phyloP scores from a whole-genome alignment of 92 coral and sea anemone species.

The Epizoanthus ramosus region DNA sequence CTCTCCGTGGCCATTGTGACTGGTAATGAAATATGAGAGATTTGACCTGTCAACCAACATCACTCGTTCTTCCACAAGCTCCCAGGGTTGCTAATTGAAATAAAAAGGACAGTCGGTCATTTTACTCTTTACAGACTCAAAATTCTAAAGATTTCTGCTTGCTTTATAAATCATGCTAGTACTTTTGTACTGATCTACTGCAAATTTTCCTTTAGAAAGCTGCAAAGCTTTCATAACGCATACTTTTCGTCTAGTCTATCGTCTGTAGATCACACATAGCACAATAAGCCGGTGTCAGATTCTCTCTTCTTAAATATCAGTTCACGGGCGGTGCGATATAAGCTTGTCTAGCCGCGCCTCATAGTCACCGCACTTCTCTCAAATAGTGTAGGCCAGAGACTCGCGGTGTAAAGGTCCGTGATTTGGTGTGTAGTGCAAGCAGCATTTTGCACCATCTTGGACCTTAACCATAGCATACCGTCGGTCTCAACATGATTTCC shows the following conservation, averaged over 20 bases:
- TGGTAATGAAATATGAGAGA: conserved; percentile 28
- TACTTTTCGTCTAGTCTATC: conserved; percentile 42
- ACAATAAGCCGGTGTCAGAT: conserved; percentile 45
- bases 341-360: conserved; percentile 47
- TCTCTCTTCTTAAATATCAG: conserved; percentile 48
- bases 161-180: not conserved
- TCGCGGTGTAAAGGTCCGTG: conserved; percentile 40
- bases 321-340: conserved; percentile 46
- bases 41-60: conserved; percentile 38
- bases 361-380: conserved; percentile 46
- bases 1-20: not conserved
- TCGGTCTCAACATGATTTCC: conserved; percentile 27
- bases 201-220: not conserved
- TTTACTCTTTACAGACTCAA: not conserved
- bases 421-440: conserved; percentile 49
- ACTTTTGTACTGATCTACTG: not conserved
- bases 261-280: conserved; percentile 41
- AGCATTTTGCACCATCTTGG: conserved; percentile 48
- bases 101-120: not conserved
- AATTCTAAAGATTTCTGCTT: not conserved
- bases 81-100: conserved; percentile 19
- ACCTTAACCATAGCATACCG: conserved; percentile 35
- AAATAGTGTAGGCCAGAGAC: conserved; percentile 41
- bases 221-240: conserved; percentile 30
- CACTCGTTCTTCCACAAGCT: conserved; percentile 9